Conservation (phyloP, 1,140 invertebrate species). For the Drosophila nasuta region DNA sequence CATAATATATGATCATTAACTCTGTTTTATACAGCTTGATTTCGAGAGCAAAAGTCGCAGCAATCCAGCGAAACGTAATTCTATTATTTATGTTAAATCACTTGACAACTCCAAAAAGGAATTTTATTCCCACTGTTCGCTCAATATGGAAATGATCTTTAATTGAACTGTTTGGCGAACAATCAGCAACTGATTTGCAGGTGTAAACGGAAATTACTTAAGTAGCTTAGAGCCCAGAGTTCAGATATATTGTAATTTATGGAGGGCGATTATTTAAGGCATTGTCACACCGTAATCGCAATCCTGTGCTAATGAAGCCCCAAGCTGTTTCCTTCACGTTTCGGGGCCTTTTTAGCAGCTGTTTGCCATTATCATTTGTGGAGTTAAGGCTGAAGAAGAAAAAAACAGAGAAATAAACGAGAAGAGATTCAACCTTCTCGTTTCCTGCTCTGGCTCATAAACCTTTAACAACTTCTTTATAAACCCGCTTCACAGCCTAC, state of each 20-base stretch:
- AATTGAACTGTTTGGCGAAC: background rate
- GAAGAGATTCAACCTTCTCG: slow-evolving; percentile 2
- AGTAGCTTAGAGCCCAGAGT: background rate
- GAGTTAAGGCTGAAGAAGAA: slow-evolving; percentile 1
- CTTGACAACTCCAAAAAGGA: no score
- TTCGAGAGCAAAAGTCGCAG: no score
- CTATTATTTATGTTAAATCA: background rate
- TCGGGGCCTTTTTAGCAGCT: slow-evolving; percentile 28
- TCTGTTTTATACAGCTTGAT: no score
- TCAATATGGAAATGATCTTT: slow-evolving; percentile 5
- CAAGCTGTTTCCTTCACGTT: background rate
- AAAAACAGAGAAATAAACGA: background rate
- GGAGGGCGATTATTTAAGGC: slow-evolving; percentile 16
- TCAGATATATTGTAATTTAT: slow-evolving; percentile 29
- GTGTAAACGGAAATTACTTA: slow-evolving; percentile 7
- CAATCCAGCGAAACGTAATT: no score
- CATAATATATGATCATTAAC: no score
- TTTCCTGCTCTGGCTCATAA: slow-evolving; percentile 51
- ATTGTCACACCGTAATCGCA: slow-evolving; percentile 37
- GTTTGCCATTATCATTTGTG: slow-evolving; percentile 40
- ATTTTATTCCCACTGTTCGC: background rate
- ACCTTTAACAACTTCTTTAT: slow-evolving; percentile 66
- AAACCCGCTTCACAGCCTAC: slow-evolving; percentile 39
- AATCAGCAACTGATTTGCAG: slow-evolving; percentile 2
- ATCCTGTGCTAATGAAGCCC: slow-evolving; percentile 40